Base-by-base conservation (phyloP, 2,113 vertebrate genomes). In the Vombatus ursinus region DNA sequence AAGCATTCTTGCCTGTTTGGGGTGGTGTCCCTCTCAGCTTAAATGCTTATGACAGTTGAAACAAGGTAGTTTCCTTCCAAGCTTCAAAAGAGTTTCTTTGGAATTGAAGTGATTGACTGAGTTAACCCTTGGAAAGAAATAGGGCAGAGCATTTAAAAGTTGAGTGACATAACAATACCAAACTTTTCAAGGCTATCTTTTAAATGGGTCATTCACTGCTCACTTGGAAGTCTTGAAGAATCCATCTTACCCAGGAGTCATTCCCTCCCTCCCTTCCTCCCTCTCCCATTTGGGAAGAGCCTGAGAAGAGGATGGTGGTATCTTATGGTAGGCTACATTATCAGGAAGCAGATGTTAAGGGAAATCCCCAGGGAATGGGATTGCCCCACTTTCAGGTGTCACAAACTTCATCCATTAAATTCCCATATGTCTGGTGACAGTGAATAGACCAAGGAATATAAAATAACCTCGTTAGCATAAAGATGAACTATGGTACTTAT, bases 21-120 rank as follows among this genome's bases (percentile, higher is more conserved):
- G 0, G 84, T 23, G 68, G 37, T 44, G 68, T 91, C n/a, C n/a
- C 90, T 37, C 48, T 49, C 19, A 23, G n/a, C n/a, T 52, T 93
- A 61, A 95, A 52, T 14, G 50, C 11, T 77, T 94, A 44, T 94
- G 95, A 90, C 89, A 90, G 57, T 91, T 91, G 96, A 93, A 93
- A 16, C 44, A 3, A 84, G n/a, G n/a, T 84, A 3, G 50, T 44
- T 91, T 77, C 44, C 44, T 84, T 23, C 61, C 68, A 57, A 54
- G 50, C 50, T 52, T 14, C 48, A 6, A 16, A 24, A 37, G 19
- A 47, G 49, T 52, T 89, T 92, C 44, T 91, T 51, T 57, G 48
- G n/a, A 19, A 52, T n/a, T 6, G 24, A 50, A 19, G 31, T 28
- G 25, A 52, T 14, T 31, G 84, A 89, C 91, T 54, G 90, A 31